These are phyloP conservation scores for Microcebus ravelobensis DNA, from an alignment of 2,113 vertebrate species.

Conservation along the genomic window DNA sequence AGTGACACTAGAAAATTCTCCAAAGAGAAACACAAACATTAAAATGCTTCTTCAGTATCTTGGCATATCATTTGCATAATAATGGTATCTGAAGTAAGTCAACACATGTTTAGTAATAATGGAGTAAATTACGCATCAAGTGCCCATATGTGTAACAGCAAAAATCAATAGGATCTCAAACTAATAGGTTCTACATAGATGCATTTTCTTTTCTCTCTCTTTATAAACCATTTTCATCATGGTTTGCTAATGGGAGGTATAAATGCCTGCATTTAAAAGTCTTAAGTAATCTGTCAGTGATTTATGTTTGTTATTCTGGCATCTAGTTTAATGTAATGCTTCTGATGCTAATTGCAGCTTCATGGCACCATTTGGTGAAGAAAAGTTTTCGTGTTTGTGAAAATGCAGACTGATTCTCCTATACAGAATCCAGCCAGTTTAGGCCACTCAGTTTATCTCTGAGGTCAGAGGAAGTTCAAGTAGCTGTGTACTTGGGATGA, in stretches of 20 bases:
- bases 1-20: conserved; percentile 44
- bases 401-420: not conserved
- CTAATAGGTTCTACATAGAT: not conserved
- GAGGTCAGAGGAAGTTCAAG: not conserved
- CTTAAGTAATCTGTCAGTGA: conserved; percentile 73
- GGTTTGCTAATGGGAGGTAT: conserved; percentile 74
- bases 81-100: conserved; percentile 76
- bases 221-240: conserved; percentile 75
- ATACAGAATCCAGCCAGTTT: not conserved
- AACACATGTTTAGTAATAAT: conserved; percentile 81
- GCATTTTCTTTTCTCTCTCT: conserved; percentile 65
- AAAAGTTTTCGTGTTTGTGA: not conserved
- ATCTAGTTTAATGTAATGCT: not conserved
- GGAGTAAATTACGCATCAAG: conserved; percentile 36
- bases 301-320: conserved; percentile 59
- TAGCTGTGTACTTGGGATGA: not conserved
- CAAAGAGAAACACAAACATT: conserved; percentile 55
- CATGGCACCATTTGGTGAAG: not conserved
- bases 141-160: conserved; percentile 30
- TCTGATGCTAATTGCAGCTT: conserved; percentile 44
- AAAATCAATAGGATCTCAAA: conserved; percentile 47
- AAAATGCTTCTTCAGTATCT: conserved; percentile 51
- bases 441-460: not conserved
- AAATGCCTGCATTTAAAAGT: conserved; percentile 76
- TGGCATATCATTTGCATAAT: conserved; percentile 74